Base-by-base conservation (phyloP, 1,140 invertebrate species). In the Saccostrea echinata region DNA sequence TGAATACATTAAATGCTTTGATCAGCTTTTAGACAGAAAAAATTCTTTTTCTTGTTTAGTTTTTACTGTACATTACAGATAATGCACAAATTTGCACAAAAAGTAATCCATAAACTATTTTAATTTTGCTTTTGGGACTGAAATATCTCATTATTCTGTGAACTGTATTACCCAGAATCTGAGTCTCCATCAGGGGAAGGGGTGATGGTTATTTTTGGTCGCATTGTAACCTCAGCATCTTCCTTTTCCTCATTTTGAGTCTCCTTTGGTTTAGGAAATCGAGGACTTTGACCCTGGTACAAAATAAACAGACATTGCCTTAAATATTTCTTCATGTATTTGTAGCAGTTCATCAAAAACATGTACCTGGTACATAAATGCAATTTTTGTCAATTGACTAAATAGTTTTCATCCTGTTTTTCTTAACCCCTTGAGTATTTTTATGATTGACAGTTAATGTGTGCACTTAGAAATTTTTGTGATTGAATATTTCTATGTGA, bases 201-300 rank as follows among this genome's bases (percentile, higher is more conserved):
- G 30, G 68, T 76, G 68, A 76, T 18, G 27, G 68, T 76, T 76
- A 76, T 76, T 33, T 76, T 76, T 24, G 68, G 68, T 11, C 68
- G 24, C 68, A 76, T 27, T 30, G 27, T 76, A 27, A 76, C 68
- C 1, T 76, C 68, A 11, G 27, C 68, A 2, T 76, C 27, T 30
- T 76, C 68, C 27, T 76, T 76, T 13, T 71, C 64, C 24, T 76
- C 68, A 76, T 30, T 76, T 16, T 76, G 68, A 30, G 68, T 24
- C 13, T 76, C 68, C 27, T 30, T 76, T 12, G 68, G 68, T 76
- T 76, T 76, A 12, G 68, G 27, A 76, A 76, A 76, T 76, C 68
- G 68, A 0, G 68, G 68, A 30, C 68, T 27, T 76, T 76, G 68
- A 2, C 68, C 68, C 68, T 76, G 16, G 24, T 33, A 30, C 43